These are phyloP conservation scores for Clupea harengus DNA, from an alignment of 2,113 vertebrate species.

Conservation along the genomic window DNA sequence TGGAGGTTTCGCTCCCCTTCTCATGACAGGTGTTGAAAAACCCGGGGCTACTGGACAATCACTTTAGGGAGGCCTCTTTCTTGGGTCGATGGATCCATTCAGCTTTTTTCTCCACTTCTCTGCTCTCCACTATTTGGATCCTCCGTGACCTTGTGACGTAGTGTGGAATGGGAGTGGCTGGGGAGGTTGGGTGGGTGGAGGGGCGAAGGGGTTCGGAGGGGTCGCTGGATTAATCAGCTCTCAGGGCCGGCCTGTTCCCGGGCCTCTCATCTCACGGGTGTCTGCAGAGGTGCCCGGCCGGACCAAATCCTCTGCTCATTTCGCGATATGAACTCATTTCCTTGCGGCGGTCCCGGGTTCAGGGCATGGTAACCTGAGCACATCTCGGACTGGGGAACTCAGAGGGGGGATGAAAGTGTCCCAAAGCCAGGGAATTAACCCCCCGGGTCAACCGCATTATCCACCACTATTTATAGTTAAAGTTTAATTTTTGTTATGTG, in stretches of 20 bases:
- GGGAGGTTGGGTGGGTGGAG: neutral
- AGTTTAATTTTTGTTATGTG: slow-evolving; percentile 70
- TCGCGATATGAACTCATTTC: slow-evolving; percentile 81
- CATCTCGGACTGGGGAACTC: slow-evolving; percentile 57
- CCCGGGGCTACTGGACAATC: slow-evolving; percentile 47
- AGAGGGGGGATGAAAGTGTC: slow-evolving; percentile 75
- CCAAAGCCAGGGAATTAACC: slow-evolving; percentile 77
- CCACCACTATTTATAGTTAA: slow-evolving; percentile 78
- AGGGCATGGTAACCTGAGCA: slow-evolving; percentile 73
- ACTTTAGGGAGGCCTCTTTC: slow-evolving; percentile 18
- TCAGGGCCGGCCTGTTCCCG: slow-evolving; percentile 49
- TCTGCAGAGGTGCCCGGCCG: slow-evolving; percentile 68
- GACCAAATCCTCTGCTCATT: slow-evolving; percentile 70
- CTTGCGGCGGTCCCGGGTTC: slow-evolving; percentile 67
- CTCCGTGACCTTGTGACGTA: slow-evolving; percentile 55
- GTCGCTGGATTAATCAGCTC: slow-evolving; percentile 52
- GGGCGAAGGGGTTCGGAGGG: neutral
- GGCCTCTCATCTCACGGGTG: slow-evolving; percentile 61
- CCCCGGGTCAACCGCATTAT: slow-evolving; percentile 72
- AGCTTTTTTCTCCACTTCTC: neutral
- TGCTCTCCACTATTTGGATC: slow-evolving; percentile 52
- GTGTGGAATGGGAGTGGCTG: slow-evolving; percentile 38
- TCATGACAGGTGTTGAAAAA: slow-evolving; percentile 64
- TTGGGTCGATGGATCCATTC: neutral
- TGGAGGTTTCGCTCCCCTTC: slow-evolving; percentile 50